A percentile compares a stretch with the other conserved stretches of the same genome.
These are phyloP conservation scores for Ctenoplectra terminalis DNA, from an alignment of 1,140 invertebrate species.

Conservation along the genomic window DNA sequence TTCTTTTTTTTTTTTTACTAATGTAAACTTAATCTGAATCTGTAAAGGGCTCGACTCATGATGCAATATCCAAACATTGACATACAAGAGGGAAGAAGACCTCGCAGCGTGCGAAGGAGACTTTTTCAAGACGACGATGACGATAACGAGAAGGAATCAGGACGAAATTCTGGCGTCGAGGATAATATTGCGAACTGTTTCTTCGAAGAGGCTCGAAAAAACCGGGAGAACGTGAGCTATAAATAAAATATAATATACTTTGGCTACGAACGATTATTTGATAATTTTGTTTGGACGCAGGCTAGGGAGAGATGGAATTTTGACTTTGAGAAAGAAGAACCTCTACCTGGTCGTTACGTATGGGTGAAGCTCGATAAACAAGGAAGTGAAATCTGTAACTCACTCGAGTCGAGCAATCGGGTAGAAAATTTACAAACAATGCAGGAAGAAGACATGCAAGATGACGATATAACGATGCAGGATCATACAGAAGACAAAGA, in stretches of 20 bases:
- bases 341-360: conserved; percentile 72
- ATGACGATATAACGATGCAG: conserved; percentile 14
- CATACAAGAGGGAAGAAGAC: conserved; percentile 64
- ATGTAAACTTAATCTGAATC: conserved; percentile 2
- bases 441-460: conserved; percentile 27
- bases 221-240: conserved; percentile 65
- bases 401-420: conserved; percentile 29
- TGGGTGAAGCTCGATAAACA: conserved; percentile 74
- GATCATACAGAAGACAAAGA: neutral
- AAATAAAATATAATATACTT: neutral
- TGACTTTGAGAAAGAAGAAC: conserved; percentile 76
- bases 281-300: conserved; percentile 53
- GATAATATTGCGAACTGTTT: conserved; percentile 57
- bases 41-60: conserved; percentile 73
- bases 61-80: conserved; percentile 77
- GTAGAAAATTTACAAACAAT: conserved; percentile 20
- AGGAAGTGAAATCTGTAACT: conserved; percentile 57
- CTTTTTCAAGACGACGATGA: conserved; percentile 70
- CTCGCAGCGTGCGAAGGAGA: conserved; percentile 70
- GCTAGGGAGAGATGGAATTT: conserved; percentile 78
- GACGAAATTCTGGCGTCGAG: conserved; percentile 48
- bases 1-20: neutral
- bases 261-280: neutral
- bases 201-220: conserved; percentile 61
- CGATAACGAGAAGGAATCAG: conserved; percentile 12